Evolutionary conservation across 1,140 invertebrate species (phyloP).

Genomic region (Delia radicum): DNA sequence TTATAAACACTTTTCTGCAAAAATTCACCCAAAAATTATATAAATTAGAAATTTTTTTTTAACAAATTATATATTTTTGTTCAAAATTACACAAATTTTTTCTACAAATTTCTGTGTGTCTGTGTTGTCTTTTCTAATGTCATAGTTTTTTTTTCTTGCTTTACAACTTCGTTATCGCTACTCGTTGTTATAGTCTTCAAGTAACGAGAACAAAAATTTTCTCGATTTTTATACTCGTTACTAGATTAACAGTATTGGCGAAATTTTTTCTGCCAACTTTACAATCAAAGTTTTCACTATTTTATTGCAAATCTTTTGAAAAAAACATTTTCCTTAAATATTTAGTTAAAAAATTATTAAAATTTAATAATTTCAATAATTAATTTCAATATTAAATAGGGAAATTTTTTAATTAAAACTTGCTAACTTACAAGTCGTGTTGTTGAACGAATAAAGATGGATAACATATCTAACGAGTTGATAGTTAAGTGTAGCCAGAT

Average conservation of each 20-base stretch:
- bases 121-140: constrained; percentile 1
- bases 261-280: constrained; percentile 1
- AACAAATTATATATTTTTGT: background rate
- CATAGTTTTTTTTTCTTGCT: background rate
- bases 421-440: constrained; percentile 10
- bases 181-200: background rate
- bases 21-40: too few relatives aligned
- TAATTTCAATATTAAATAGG: background rate
- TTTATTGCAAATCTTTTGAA: background rate
- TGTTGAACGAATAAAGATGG: constrained; percentile 17
- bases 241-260: constrained; percentile 11
- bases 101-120: background rate
- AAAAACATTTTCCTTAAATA: background rate
- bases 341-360: background rate
- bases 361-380: background rate
- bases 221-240: constrained; percentile 6
- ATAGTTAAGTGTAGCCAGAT: background rate
- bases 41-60: background rate
- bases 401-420: background rate
- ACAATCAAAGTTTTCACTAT: background rate
- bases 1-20: background rate
- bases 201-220: constrained; percentile 7
- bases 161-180: background rate
- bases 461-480: constrained; percentile 3
- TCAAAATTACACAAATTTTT: background rate